These are phyloP conservation scores for Pogonocichla stellata DNA, from an alignment of 2,113 vertebrate genomes.

Conservation along the genomic window DNA sequence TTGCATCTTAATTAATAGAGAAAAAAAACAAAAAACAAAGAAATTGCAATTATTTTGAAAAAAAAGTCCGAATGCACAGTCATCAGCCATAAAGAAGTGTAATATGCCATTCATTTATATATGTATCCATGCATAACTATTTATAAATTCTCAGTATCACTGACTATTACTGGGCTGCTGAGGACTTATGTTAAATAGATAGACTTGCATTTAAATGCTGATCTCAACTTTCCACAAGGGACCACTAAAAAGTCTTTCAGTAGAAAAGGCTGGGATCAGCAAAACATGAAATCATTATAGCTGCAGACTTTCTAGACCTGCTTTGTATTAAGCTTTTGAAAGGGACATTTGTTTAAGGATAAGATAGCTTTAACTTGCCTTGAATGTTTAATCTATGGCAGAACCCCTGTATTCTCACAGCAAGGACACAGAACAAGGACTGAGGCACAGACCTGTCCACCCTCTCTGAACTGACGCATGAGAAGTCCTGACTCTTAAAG, in stretches of 20 bases:
- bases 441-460: not conserved
- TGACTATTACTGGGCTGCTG: slow-evolving; percentile 63
- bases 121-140: not conserved
- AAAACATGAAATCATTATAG: slow-evolving; percentile 81
- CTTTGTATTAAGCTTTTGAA: slow-evolving; percentile 76
- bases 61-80: slow-evolving; percentile 24
- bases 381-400: slow-evolving; percentile 22
- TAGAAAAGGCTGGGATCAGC: slow-evolving; percentile 77
- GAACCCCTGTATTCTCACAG: not conserved
- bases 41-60: not conserved
- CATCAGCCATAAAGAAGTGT: not conserved
- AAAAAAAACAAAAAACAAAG: not conserved
- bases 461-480: not conserved
- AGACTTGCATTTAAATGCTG: slow-evolving; percentile 79
- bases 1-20: slow-evolving; percentile 33
- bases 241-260: slow-evolving; percentile 81
- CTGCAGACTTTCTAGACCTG: slow-evolving; percentile 74
- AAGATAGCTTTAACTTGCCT: slow-evolving; percentile 64
- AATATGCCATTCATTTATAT: slow-evolving; percentile 32
- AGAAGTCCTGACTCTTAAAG: not conserved
- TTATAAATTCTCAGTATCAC: slow-evolving; percentile 67
- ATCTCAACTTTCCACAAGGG: slow-evolving; percentile 78
- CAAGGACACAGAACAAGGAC: slow-evolving; percentile 1
- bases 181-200: slow-evolving; percentile 74
- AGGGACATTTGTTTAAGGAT: slow-evolving; percentile 79